Evolutionary conservation across 2,113 vertebrate genomes (phyloP).

Genomic region (Trogon surrucura): DNA sequence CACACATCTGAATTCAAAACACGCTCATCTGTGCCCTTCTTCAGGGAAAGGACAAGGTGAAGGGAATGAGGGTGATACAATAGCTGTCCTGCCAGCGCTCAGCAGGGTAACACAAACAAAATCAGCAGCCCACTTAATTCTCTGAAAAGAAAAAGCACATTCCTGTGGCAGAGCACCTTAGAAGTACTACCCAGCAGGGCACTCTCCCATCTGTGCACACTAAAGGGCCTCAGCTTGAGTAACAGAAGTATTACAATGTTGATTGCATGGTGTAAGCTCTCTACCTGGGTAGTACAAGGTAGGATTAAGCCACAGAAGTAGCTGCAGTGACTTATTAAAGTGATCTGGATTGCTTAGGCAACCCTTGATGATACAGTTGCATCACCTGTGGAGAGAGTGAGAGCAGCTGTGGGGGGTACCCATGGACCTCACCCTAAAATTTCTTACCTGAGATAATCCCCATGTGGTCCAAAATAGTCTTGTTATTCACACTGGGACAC

Average conservation of each 20-base stretch:
- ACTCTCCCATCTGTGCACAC: slow-evolving; percentile 13
- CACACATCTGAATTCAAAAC: neutral
- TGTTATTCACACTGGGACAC: neutral
- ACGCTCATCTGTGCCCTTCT: neutral
- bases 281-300: neutral
- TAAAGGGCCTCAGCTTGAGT: slow-evolving; percentile 27
- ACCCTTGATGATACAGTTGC: neutral
- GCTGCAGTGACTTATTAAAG: neutral
- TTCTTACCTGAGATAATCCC: neutral
- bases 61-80: neutral
- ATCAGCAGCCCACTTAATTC: neutral
- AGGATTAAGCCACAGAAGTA: neutral
- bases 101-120: slow-evolving; percentile 11
- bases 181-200: neutral
- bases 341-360: neutral
- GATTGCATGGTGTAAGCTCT: neutral
- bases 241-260: neutral
- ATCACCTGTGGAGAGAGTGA: neutral
- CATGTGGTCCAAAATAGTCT: neutral
- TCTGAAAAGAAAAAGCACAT: neutral
- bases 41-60: neutral
- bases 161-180: neutral
- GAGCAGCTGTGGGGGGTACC: neutral
- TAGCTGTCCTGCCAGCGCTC: slow-evolving; percentile 9
- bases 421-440: neutral